Conservation (phyloP, 2,797 vertebrate species). For the Scolopax bukidnonensis region DNA sequence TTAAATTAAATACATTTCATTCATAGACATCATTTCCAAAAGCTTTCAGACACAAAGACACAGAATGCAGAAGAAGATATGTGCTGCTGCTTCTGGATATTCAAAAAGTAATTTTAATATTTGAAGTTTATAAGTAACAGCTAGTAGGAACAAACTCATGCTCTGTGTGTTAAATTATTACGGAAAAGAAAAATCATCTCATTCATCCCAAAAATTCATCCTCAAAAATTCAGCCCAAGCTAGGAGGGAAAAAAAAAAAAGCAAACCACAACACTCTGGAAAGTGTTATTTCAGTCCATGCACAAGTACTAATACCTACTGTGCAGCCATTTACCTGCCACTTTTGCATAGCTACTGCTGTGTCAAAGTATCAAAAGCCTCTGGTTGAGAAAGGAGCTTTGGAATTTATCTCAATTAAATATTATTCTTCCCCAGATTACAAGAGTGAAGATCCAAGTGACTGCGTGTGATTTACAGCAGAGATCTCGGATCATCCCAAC, state of each 20-base stretch:
- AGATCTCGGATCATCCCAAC: background rate
- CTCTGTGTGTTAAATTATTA: background rate
- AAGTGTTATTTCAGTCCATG: background rate
- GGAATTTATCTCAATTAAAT: background rate
- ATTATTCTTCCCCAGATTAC: background rate
- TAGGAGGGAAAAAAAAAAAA: background rate
- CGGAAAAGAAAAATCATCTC: background rate
- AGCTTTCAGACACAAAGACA: background rate
- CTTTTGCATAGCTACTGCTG: background rate
- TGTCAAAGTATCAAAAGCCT: background rate
- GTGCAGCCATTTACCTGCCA: background rate
- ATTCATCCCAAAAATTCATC: no score
- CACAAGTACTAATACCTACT: background rate
- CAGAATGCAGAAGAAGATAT: background rate
- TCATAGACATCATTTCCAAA: background rate
- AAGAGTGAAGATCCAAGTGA: background rate
- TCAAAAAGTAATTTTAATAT: background rate
- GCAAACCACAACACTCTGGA: background rate
- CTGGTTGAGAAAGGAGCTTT: background rate
- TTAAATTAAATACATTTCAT: background rate
- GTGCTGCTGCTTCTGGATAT: background rate
- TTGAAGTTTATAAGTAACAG: background rate
- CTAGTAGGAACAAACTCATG: background rate
- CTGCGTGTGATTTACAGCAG: background rate
- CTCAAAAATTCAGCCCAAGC: background rate